Conservation (phyloP, 35 echinoderm and acorn worm species). For the Hemicentrotus pulcherrimus region DNA sequence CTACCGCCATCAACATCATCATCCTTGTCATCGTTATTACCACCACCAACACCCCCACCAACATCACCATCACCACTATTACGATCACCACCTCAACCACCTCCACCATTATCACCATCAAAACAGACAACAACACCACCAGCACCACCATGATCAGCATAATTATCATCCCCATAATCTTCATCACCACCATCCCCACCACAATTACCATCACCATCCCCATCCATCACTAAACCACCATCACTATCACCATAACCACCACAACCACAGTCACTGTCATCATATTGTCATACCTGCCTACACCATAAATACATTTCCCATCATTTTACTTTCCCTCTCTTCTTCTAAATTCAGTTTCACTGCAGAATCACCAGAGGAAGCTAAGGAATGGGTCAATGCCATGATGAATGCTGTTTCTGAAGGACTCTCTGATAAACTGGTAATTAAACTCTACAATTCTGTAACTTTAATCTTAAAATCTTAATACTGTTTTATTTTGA, state of each 20-base stretch:
- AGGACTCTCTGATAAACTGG: conserved; percentile 74
- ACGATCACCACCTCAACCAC: no score
- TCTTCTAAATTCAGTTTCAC: conserved; percentile 58
- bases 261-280: neutral
- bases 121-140: no score
- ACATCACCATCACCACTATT: neutral
- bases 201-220: neutral
- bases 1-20: neutral
- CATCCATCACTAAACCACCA: neutral
- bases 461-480: no score
- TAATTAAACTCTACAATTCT: neutral
- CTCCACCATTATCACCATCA: neutral
- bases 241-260: neutral
- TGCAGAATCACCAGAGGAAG: conserved; percentile 62
- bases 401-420: conserved; percentile 68
- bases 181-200: neutral
- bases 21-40: neutral
- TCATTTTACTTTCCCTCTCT: neutral
- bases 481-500: no score
- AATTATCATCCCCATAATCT: neutral
- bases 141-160: neutral
- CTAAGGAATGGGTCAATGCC: conserved; percentile 68
- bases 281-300: neutral
- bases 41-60: neutral
- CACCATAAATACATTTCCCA: no score